Base-by-base conservation (phyloP, 2,113 vertebrate genomes). In the Coregonus clupeaformis region DNA sequence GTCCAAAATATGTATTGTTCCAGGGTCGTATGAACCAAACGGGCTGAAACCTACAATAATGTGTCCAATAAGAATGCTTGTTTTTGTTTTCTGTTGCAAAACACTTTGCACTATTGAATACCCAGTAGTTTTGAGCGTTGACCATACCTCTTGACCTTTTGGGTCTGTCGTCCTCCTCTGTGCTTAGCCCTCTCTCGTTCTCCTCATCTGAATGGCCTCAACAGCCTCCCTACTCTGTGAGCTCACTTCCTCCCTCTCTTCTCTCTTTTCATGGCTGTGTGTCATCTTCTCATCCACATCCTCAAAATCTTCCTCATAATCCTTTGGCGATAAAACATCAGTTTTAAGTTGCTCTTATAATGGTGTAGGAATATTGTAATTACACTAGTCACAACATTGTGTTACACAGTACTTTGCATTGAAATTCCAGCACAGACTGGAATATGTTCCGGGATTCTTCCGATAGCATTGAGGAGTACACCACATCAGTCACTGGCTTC, bases 301-400 rank as follows among this genome's bases (percentile, higher is more conserved):
- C 72, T 98, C 96, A 90, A 98, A 98, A 84, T 99, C 97, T 68
- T 98, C 97, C 81, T 97, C 96, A 55, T 98, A 98, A 71, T 96
- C 96, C 97, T 99, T 74, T 68, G 25, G 0, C 4, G 60, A 79
- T 11, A 42, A 42, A 36, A 36, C 6, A 42, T 9, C 9, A 2
- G 1, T 42, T 2, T 42, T 42, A 11, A 11, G 36, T 12, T 42
- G 36, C 36, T 42, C 36, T 42, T 42, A 42, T 42, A 42, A 42
- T 42, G 36, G 36, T 12, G 36, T 42, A 11, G 36, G 11, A 42
- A 36, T 6, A 36, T 9, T 27, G 27, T 27, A 27, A 27, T 27
- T 27, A 27, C 27, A 27, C 36, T 36, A 36, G 36, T 36, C 7
- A 36, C 36, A 36, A n/a, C n/a, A n/a, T n/a, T n/a, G n/a, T n/a